Conservation (phyloP, 2,797 vertebrate species). For the Urocyon cinereoargenteus region DNA sequence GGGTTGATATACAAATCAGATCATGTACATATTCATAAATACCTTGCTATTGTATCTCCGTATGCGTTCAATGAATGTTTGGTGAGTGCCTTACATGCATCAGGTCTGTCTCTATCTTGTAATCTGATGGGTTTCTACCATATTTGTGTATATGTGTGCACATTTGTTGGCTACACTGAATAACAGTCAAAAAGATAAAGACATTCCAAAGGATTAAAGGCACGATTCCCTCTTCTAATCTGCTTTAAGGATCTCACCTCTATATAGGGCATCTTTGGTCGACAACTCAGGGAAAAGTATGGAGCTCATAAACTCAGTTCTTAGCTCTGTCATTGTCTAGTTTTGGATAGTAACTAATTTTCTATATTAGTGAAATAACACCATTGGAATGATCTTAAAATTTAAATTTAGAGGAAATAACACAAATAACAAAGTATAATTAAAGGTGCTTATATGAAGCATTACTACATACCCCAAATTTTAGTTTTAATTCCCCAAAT, state of each 20-base stretch:
- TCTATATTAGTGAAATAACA: not conserved
- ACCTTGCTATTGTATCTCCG: not conserved
- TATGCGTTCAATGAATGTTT: not conserved
- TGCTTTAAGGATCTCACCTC: not conserved
- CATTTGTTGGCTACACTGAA: not conserved
- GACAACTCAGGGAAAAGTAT: not conserved
- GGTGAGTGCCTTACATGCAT: not conserved
- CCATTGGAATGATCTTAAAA: not conserved
- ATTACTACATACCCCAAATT: not conserved
- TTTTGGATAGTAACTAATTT: not conserved
- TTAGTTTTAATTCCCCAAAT: slow-evolving; percentile 9
- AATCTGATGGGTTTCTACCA: not conserved
- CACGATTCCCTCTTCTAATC: not conserved
- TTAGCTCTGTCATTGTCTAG: not conserved
- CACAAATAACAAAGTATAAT: not conserved
- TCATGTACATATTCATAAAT: not conserved
- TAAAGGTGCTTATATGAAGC: not conserved
- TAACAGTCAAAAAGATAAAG: not conserved
- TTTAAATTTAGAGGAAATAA: not conserved
- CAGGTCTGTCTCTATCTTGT: not conserved
- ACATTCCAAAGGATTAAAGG: not conserved
- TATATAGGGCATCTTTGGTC: not conserved
- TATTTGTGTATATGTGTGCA: not conserved
- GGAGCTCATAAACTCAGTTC: not conserved
- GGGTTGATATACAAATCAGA: not conserved